Base-by-base conservation (phyloP, 1,140 invertebrate genomes). In the Protaetia brevitarsis region DNA sequence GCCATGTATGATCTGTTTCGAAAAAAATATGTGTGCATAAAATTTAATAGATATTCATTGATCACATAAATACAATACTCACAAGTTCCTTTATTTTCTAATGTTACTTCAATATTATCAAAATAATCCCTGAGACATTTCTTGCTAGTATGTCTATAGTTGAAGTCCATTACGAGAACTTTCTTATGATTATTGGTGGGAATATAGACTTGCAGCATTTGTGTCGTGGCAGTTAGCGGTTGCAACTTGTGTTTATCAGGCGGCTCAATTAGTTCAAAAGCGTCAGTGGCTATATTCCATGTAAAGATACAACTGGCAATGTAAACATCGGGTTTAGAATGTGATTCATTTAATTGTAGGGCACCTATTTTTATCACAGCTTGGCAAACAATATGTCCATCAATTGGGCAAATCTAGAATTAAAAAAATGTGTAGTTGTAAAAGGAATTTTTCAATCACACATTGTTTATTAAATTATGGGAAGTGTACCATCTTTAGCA, bases 341-440 rank as follows among this genome's bases (percentile, higher is more conserved):
- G 66, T 5, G 71, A 66, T 34, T 71, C 71, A 6, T 67, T 64
- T n/a, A 66, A 51, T 60, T 75, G 73, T 19, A 73, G 34, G 29
- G 76, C 77, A 69, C 74, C 76, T 61, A 79, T 74, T 76, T 76
- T 77, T 66, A 79, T 78, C 68, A 74, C 72, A 68, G 74, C 76
- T 69, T 75, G 69, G 64, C 77, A 77, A 51, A 79, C 66, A 66
- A 79, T 77, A 69, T 74, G 69, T 30, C 77, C 77, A 70, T 73
- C 72, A 61, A 79, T 63, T 62, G 77, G 76, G 70, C 77, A 79
- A 63, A 79, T 73, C 77, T 79, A 41, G 7, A 72, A 71, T 64
- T 10, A 11, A 66, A 59, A 65, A 7, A 4, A n/a, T n/a, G n/a
- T n/a, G n/a, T n/a, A n/a, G n/a, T n/a, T n/a, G n/a, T n/a, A n/a